Conservation (phyloP, 2,888 invertebrate species). For the Drosophila trichaetosa region DNA sequence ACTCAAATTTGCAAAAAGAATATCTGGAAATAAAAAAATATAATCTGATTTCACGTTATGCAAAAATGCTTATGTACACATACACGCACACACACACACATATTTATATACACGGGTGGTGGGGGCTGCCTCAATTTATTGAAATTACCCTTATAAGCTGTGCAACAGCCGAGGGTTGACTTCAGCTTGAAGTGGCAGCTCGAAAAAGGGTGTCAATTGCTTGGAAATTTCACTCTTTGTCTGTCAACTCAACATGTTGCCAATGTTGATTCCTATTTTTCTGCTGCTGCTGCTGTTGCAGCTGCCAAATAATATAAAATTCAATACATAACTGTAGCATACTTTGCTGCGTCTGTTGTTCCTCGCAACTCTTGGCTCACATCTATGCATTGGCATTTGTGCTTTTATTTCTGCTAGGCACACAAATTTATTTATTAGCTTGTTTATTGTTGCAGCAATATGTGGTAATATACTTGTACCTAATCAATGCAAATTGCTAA, state of each 20-base stretch:
- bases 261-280: constrained; percentile 49
- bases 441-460: constrained; percentile 29
- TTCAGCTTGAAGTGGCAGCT: constrained; percentile 55
- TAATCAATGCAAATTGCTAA: constrained; percentile 51
- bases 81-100: background rate
- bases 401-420: constrained; percentile 1
- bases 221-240: constrained; percentile 51
- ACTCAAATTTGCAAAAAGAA: constrained; percentile 32
- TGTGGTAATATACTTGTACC: constrained; percentile 20
- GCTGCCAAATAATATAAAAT: constrained; percentile 67
- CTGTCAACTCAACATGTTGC: constrained; percentile 83
- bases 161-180: constrained; percentile 54
- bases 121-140: constrained; percentile 62
- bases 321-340: constrained; percentile 47
- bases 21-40: constrained; percentile 22
- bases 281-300: constrained; percentile 31
- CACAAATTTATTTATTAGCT: constrained; percentile 51
- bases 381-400: constrained; percentile 9
- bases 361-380: background rate
- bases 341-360: constrained; percentile 32
- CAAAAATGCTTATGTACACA: constrained; percentile 55
- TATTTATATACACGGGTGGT: constrained; percentile 2
- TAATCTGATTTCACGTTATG: constrained; percentile 71
- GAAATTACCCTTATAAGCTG: constrained; percentile 75
- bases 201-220: constrained; percentile 79